These are phyloP conservation scores for Tanypteryx hageni DNA, from an alignment of 2,888 invertebrate genomes.

Conservation along the genomic window DNA sequence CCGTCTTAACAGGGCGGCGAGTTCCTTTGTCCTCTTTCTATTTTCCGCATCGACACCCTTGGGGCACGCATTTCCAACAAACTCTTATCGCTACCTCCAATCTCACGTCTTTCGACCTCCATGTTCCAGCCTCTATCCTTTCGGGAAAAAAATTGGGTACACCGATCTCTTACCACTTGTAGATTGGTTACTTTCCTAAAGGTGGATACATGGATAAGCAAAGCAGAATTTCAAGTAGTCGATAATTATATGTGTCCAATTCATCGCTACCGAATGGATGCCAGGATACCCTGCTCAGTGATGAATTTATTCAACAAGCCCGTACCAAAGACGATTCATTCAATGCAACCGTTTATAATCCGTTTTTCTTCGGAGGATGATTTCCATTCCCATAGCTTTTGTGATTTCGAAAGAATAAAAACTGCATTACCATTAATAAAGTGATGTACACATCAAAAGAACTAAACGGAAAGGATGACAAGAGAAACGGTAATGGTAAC, in stretches of 20 bases:
- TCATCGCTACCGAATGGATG: neutral
- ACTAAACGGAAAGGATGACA: too few species aligned
- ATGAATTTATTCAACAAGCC: conserved; percentile 7
- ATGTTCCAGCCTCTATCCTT: neutral
- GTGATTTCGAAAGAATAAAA: too few species aligned
- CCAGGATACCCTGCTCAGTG: neutral
- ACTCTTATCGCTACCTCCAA: neutral
- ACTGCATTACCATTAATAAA: too few species aligned
- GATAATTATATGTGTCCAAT: conserved; percentile 7
- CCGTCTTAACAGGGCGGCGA: neutral
- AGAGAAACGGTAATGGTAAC: too few species aligned
- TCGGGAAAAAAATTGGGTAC: neutral
- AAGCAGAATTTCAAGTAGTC: neutral
- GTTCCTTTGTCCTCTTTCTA: neutral
- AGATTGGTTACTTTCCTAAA: neutral
- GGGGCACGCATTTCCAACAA: neutral
- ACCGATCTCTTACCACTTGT: neutral
- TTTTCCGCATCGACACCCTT: neutral
- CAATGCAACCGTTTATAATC: neutral
- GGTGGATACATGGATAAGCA: neutral
- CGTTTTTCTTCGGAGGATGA: neutral
- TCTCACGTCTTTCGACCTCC: neutral
- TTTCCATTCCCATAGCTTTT: neutral
- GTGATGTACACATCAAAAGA: too few species aligned
- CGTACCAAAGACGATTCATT: neutral